Evolutionary conservation across 1,140 invertebrate genomes (phyloP).

Genomic region (Anastrepha obliqua): DNA sequence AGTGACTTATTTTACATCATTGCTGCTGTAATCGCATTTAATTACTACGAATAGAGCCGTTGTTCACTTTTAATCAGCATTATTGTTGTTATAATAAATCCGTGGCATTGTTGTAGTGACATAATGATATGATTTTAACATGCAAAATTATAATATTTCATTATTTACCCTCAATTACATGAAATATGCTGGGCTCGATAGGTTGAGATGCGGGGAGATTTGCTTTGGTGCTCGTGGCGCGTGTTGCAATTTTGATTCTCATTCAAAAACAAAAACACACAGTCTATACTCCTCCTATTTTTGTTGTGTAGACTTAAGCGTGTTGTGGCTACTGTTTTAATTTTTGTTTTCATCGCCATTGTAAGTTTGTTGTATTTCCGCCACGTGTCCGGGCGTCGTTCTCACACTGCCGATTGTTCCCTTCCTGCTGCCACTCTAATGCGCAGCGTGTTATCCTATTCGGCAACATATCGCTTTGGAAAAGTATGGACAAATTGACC

Average conservation of each 20-base stretch:
- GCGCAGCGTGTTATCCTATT: conserved; percentile 7
- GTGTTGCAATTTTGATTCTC: conserved; percentile 19
- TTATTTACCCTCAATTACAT: conserved; percentile 49
- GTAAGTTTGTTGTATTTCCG: conserved; percentile 55
- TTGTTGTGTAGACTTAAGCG: conserved; percentile 16
- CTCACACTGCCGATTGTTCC: conserved; percentile 1
- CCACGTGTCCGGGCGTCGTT: conserved; percentile 46
- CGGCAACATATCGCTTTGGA: background rate
- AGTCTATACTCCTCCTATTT: background rate
- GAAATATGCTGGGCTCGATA: background rate
- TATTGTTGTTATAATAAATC: background rate
- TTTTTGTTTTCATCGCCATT: conserved; percentile 30
- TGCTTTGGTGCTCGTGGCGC: background rate
- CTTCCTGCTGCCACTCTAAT: background rate
- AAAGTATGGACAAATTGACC: conserved; percentile 34
- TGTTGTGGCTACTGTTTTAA: background rate
- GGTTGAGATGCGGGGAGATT: background rate
- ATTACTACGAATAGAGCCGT: conserved; percentile 29
- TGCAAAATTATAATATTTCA: conserved; percentile 25
- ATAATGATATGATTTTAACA: conserved; percentile 33
- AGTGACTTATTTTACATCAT: conserved; percentile 11
- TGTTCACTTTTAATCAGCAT: background rate
- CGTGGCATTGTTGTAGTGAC: background rate
- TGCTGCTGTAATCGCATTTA: conserved; percentile 41
- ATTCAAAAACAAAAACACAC: background rate